phyloP scores from a whole-genome alignment of 2,113 vertebrate genomes.

The Oriolus oriolus region DNA sequence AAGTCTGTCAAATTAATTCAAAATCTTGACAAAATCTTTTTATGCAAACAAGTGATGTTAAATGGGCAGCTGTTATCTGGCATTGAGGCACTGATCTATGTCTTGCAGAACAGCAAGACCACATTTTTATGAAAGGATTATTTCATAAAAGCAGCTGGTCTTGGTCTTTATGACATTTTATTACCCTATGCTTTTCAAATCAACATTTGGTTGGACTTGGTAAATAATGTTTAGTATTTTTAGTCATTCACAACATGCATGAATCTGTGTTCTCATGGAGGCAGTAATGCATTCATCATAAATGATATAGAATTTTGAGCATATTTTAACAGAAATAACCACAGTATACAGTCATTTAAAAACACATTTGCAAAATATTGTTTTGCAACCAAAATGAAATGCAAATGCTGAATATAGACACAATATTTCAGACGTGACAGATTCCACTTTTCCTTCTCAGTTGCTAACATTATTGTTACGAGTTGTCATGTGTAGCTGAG shows the following conservation, averaged over 20 bases:
- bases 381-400: slow-evolving; percentile 19
- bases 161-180: background rate
- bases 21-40: background rate
- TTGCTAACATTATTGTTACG: background rate
- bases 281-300: background rate
- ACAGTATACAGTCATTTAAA: slow-evolving; percentile 8
- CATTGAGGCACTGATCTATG: background rate
- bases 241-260: background rate
- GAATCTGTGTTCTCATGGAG: background rate
- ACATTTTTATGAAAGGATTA: background rate
- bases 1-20: background rate
- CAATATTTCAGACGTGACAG: background rate
- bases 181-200: background rate
- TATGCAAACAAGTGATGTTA: background rate
- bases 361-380: background rate
- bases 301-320: background rate
- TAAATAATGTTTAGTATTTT: background rate
- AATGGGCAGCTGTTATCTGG: background rate
- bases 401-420: background rate
- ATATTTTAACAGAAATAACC: slow-evolving; percentile 27
- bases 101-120: background rate
- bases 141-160: background rate
- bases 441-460: background rate
- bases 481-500: background rate
- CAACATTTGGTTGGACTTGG: background rate